A percentile compares a stretch with the other conserved stretches of the same genome.
Conservation (phyloP, 2,113 vertebrate species). For the Rhea americana region DNA sequence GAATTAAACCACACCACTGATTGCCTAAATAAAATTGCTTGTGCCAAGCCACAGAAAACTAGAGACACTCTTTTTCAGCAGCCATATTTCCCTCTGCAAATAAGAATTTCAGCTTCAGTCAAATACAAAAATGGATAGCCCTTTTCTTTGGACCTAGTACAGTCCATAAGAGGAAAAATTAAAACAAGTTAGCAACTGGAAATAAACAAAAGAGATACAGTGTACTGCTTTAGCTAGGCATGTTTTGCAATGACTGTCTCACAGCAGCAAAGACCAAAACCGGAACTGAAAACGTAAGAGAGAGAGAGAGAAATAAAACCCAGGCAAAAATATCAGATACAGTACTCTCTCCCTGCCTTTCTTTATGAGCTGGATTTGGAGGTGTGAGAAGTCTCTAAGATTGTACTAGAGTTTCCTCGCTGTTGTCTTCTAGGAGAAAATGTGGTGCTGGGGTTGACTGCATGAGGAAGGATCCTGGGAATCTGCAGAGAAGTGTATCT, state of each 20-base stretch:
- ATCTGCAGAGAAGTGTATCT: not conserved
- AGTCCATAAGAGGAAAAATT: not conserved
- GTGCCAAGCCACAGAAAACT: not conserved
- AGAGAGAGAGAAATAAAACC: not conserved
- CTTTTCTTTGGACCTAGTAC: not conserved
- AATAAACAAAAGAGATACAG: not conserved
- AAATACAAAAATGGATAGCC: not conserved
- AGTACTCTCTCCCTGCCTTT: not conserved
- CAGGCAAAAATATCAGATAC: not conserved
- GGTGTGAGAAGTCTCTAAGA: not conserved
- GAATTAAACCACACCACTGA: not conserved
- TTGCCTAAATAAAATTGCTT: not conserved
- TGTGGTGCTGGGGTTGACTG: not conserved
- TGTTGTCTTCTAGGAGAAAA: not conserved
- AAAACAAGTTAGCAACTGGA: not conserved
- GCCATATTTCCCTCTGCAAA: not conserved
- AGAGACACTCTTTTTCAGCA: not conserved
- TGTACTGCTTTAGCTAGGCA: not conserved
- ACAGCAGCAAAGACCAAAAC: slow-evolving; percentile 17
- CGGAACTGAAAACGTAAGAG: slow-evolving; percentile 35
- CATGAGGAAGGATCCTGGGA: not conserved
- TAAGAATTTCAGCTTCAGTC: not conserved
- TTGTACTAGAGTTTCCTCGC: not conserved
- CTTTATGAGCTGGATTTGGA: not conserved
- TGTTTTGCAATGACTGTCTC: slow-evolving; percentile 25